These are phyloP conservation scores for Bombus waltoni DNA, from an alignment of 1,140 invertebrate genomes.

Conservation along the genomic window DNA sequence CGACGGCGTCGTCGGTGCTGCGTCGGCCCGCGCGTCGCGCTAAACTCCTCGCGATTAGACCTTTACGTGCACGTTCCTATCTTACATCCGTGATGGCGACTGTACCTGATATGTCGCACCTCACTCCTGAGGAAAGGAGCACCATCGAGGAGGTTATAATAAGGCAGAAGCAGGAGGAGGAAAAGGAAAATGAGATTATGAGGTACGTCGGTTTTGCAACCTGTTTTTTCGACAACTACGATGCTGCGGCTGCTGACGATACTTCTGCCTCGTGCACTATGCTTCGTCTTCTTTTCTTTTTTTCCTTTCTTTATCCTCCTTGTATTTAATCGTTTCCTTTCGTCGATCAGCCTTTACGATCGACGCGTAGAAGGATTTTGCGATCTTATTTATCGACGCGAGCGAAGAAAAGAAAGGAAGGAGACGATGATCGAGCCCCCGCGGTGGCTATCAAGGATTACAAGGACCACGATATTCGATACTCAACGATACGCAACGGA, in stretches of 20 bases:
- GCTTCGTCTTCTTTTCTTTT: too few species aligned
- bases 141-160: constrained; percentile 99
- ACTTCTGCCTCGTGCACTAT: neutral
- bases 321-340: too few species aligned
- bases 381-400: too few species aligned
- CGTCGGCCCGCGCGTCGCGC: constrained; percentile 61
- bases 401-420: too few species aligned
- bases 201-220: constrained; percentile 84
- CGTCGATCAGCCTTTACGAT: too few species aligned
- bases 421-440: neutral
- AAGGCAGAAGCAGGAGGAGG: constrained; percentile 98
- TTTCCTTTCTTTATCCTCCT: too few species aligned
- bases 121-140: constrained; percentile 97
- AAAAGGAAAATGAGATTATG: constrained; percentile 96
- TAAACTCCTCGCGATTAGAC: constrained; percentile 49
- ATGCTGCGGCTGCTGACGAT: neutral
- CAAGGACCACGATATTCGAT: neutral
- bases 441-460: neutral
- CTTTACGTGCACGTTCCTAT: constrained; percentile 62
- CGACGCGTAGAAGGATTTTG: too few species aligned
- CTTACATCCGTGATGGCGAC: constrained; percentile 86
- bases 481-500: neutral
- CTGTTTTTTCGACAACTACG: neutral
- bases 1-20: constrained; percentile 65
- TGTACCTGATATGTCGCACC: constrained; percentile 98